A percentile compares a stretch with the other conserved stretches of the same genome.
Conservation (phyloP, 2,113 vertebrate genomes). For the Todiramphus chloris region DNA sequence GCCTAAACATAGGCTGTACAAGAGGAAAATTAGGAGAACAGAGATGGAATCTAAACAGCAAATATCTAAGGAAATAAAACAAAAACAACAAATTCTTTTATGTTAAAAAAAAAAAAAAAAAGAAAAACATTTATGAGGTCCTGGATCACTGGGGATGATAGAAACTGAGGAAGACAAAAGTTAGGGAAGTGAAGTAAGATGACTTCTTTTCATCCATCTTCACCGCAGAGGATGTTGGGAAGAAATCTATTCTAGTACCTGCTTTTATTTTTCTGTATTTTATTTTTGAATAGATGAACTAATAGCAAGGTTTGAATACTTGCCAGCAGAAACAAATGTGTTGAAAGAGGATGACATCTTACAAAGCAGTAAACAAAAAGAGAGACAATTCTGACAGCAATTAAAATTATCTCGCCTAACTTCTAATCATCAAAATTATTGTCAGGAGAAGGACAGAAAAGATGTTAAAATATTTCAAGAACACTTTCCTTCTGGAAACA, state of each 20-base stretch:
- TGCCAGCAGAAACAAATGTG: not conserved
- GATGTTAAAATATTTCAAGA: not conserved
- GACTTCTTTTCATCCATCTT: not conserved
- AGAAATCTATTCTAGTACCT: not conserved
- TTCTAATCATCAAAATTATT: not conserved
- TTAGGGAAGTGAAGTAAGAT: not conserved
- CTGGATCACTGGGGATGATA: not conserved
- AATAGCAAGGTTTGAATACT: not conserved
- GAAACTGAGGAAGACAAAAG: not conserved
- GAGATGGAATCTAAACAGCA: not conserved
- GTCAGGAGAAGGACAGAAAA: not conserved
- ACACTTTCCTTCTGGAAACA: not conserved
- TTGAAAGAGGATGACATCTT: not conserved
- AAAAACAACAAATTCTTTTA: slow-evolving; percentile 17
- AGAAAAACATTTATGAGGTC: not conserved
- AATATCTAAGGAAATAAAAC: not conserved
- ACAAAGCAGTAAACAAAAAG: not conserved
- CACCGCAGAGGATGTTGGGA: not conserved
- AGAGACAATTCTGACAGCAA: not conserved
- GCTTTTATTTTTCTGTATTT: not conserved
- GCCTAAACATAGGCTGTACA: not conserved
- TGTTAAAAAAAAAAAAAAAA: not conserved
- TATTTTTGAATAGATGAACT: not conserved
- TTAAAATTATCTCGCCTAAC: not conserved
- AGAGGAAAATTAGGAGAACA: not conserved